Evolutionary conservation across 2,797 vertebrate genomes (phyloP).

Genomic region (Hippocampus kuda): DNA sequence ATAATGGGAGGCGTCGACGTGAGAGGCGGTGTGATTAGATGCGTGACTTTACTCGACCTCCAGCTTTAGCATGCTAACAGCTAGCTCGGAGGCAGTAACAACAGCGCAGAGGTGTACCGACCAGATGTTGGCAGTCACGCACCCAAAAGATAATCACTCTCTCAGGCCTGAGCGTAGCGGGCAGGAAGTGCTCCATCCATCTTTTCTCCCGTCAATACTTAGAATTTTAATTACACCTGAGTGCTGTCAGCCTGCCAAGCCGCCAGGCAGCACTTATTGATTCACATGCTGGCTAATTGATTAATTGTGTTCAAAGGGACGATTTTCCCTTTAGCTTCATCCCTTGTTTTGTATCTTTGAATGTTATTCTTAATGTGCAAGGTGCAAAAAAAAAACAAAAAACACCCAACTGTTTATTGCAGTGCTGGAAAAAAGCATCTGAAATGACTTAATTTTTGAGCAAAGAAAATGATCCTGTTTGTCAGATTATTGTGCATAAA

Average conservation of each 20-base stretch:
- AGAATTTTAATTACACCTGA: conserved; percentile 77
- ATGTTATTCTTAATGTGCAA: too few species aligned
- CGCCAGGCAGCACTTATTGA: conserved; percentile 56
- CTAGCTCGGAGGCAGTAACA: background rate
- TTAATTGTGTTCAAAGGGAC: conserved; percentile 63
- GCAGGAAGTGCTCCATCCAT: conserved; percentile 59
- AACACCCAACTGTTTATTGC: background rate
- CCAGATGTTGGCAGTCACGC: conserved; percentile 1
- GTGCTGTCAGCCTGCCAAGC: conserved; percentile 63
- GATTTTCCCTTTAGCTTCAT: conserved; percentile 14
- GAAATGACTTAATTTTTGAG: background rate
- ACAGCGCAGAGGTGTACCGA: background rate
- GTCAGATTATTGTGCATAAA: background rate
- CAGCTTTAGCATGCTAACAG: conserved; percentile 13
- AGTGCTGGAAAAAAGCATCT: background rate
- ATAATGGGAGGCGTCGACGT: conserved; percentile 41
- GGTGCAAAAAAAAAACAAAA: too few species aligned
- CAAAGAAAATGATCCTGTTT: background rate
- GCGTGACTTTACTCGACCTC: conserved; percentile 40
- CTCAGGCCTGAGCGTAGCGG: conserved; percentile 24
- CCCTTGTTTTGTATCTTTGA: conserved; percentile 7
- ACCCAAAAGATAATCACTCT: conserved; percentile 37
- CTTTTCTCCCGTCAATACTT: conserved; percentile 69
- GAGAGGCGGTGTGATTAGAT: conserved; percentile 35
- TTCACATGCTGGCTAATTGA: conserved; percentile 62